Evolutionary conservation across 2,797 vertebrate species (phyloP).

Genomic region (Kryptolebias ocellatus): DNA sequence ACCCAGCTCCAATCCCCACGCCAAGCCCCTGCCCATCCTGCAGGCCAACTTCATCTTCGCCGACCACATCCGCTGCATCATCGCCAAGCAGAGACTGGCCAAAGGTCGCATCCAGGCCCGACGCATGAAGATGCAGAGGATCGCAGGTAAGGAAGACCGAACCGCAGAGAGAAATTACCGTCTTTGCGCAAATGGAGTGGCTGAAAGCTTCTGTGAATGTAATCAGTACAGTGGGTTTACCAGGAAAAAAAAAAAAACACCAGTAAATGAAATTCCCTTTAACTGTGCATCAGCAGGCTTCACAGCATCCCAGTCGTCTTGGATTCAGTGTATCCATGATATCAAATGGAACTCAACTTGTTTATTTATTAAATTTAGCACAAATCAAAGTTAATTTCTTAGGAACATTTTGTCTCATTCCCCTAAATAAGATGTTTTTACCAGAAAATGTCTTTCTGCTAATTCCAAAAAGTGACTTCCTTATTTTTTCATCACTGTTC

Average conservation of each 20-base stretch:
- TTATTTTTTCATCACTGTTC: not conserved
- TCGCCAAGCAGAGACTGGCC: conserved; percentile 95
- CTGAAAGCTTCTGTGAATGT: conserved; percentile 2
- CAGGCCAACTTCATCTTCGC: conserved; percentile 97
- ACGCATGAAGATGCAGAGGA: conserved; percentile 98
- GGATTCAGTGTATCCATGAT: no score
- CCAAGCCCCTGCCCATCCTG: conserved; percentile 96
- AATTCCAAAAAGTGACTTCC: not conserved
- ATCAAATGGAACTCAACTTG: no score
- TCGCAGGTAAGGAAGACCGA: conserved; percentile 83
- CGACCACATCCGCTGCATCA: conserved; percentile 98
- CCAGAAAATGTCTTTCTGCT: not conserved
- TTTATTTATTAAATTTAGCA: not conserved
- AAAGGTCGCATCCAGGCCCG: conserved; percentile 97
- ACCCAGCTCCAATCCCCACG: conserved; percentile 95
- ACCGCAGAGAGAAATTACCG: not conserved
- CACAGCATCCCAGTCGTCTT: no score
- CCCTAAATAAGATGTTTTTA: not conserved
- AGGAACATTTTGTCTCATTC: not conserved
- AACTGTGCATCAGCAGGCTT: not conserved
- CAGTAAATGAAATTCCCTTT: not conserved
- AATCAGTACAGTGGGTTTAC: not conserved
- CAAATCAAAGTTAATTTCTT: conserved; percentile 2
- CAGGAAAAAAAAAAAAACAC: not conserved
- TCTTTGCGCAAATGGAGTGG: not conserved